Conservation (phyloP, 1,140 invertebrate genomes). For the Rhyzopertha dominica region DNA sequence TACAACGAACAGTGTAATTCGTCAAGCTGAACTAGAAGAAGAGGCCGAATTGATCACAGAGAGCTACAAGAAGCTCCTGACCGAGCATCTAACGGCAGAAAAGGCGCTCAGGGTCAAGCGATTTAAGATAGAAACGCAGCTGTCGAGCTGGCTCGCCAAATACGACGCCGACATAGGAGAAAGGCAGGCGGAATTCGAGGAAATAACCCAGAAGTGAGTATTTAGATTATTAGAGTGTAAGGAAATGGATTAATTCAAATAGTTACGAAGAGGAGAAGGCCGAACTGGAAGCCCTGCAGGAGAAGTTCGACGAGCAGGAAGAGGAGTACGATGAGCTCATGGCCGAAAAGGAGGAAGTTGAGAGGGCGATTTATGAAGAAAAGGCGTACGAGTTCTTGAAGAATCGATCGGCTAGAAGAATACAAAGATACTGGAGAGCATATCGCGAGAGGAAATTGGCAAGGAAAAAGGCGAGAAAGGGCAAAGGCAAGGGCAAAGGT, state of each 20-base stretch:
- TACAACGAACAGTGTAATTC: conserved; percentile 26
- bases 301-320: conserved; percentile 35
- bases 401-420: conserved; percentile 32
- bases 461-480: conserved; percentile 15
- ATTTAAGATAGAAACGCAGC: conserved; percentile 34
- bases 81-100: conserved; percentile 29
- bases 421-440: conserved; percentile 36
- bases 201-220: conserved; percentile 28
- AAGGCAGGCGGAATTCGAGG: conserved; percentile 32
- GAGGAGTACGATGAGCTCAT: conserved; percentile 30
- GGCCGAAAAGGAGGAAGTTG: conserved; percentile 35
- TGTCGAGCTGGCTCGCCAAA: conserved; percentile 36
- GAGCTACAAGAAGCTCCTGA: conserved; percentile 25
- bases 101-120: conserved; percentile 27
- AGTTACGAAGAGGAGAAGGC: conserved; percentile 31
- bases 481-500: conserved; percentile 21
- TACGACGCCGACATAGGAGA: conserved; percentile 39
- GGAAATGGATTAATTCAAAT: conserved; percentile 9
- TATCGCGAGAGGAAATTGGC: conserved; percentile 24
- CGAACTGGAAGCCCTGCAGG: conserved; percentile 28
- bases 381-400: conserved; percentile 30
- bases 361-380: conserved; percentile 25
- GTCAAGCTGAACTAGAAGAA: conserved; percentile 24
- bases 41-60: conserved; percentile 22
- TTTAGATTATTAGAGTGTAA: conserved; percentile 6